Base-by-base conservation (phyloP, 2,113 vertebrate species). In the Zapornia atra region DNA sequence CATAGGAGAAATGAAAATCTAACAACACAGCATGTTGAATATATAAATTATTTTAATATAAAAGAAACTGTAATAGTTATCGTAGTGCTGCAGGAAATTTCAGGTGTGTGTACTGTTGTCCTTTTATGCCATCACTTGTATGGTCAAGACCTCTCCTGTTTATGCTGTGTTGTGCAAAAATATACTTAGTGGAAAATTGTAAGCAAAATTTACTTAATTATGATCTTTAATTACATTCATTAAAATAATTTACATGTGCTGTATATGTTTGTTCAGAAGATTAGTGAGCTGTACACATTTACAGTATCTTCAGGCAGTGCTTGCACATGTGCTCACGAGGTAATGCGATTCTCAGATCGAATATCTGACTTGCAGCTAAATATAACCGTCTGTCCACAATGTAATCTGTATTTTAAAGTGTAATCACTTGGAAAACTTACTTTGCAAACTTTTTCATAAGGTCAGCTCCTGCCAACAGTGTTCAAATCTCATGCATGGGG, bases 401-500 rank as follows among this genome's bases (percentile, higher is more conserved):
- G 8, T 78, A 36, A 10, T 77, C 48, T 83, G 20, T 38, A 38
- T 80, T 95, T 88, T 64, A 20, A 33, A 51, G 46, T 86, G 15
- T 70, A 69, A 56, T 82, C 33, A 18, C 5, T 38, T 88, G 21
- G 70, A 92, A 95, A 96, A 79, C 65, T 83, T 71, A 76, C 15
- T 77, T 88, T 57, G 24, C 4, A 75, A 84, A 90, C 56, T 75
- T 11, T 93, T 51, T 82, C 40, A 31, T 69, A 93, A 99, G 99
- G 99, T 97, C 99, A 99, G 95, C 98, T 99, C 56, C 97, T 99
- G 84, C 99, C 99, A 51, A 99, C 99, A 15, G 99, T 99, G 59
- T 99, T 99, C 81, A 99, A 99, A 95, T 99, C 98, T 76, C 99
- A 99, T 0, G 99, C 99, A 0, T 99, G 99, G 99, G 99, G 99